Evolutionary conservation across 2,797 vertebrate species (phyloP).

Genomic region (Crossoptilon crossoptilon): DNA sequence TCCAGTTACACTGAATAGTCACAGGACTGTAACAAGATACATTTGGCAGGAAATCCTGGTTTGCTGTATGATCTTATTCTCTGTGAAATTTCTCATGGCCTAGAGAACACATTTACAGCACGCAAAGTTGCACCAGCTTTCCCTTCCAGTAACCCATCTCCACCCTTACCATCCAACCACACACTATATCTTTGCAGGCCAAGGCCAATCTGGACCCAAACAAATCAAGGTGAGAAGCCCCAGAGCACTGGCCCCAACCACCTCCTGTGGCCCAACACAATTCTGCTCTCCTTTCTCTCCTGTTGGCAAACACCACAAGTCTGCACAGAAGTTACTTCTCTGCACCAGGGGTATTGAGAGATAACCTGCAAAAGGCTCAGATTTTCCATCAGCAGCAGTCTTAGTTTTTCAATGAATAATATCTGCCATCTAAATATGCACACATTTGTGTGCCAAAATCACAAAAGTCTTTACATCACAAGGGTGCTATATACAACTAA

Average conservation of each 20-base stretch:
- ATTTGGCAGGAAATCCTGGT: not conserved
- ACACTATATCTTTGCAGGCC: not conserved
- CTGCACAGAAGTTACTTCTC: not conserved
- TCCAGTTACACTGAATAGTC: not conserved
- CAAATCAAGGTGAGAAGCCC: not conserved
- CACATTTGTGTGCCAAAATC: accelerated
- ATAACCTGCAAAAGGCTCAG: not conserved
- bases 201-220: not conserved
- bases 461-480: not conserved
- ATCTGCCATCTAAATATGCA: not conserved
- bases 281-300: not conserved
- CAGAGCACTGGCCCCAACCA: accelerated
- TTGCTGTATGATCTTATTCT: constrained; percentile 12
- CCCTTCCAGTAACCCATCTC: not conserved
- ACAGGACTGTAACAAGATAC: not conserved
- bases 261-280: not conserved
- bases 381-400: not conserved
- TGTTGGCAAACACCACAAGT: not conserved
- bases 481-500: accelerated
- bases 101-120: not conserved
- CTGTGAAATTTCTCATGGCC: not conserved
- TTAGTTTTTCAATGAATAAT: accelerated
- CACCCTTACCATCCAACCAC: not conserved
- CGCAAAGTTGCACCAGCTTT: not conserved
- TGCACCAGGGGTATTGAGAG: not conserved